Base-by-base conservation (phyloP, 2,113 vertebrate species). In the Halcyon senegalensis region DNA sequence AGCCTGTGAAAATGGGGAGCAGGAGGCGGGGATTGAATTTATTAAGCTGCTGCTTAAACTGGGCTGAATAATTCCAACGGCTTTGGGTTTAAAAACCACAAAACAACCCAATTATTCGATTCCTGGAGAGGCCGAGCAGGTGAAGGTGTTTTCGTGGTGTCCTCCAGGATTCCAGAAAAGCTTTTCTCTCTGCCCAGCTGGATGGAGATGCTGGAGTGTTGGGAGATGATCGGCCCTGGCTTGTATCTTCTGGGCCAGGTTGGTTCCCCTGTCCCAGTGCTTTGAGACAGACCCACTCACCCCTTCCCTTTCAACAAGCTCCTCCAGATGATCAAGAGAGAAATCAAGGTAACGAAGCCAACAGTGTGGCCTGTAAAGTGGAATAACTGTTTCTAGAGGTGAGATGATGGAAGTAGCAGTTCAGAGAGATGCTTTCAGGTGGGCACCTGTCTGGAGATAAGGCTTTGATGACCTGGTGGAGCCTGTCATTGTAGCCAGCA, bases 91-190 rank as follows among this genome's bases (percentile, higher is more conserved):
- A 13, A 62, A 60, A 72, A 48, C 23, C 7, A 13, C 7, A n/a
- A 48, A 3, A 31, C n/a, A 56, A 66, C 2, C 4, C 21, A 11
- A 5, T 24, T 19, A 25, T 10, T 28, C 20, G 27, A 50, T 55
- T 60, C 21, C 10, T 67, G 56, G 31, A 35, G 33, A n/a, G 12
- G 14, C 24, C 53, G 35, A 84, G 16, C 12, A 7, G 12, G 11
- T 0, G 0, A 50, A 66, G 7, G 13, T 82, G 2, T 53, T 92
- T 82, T 25, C 6, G 2, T 69, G 48, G 11, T 0, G 1, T 77
- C 41, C 33, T 68, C 0, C 0, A 58, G 37, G 64, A 41, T 15
- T 50, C 33, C 70, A 67, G 30, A 23, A 53, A 39, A 3, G 0
- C 25, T 69, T 64, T 60, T 7, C 28, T 48, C 51, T 12, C n/a